Percentiles rank a stretch among this genome's conserved stretches.
Conservation (phyloP, 2,888 invertebrate species). For the Lepidochrysops patricia region DNA sequence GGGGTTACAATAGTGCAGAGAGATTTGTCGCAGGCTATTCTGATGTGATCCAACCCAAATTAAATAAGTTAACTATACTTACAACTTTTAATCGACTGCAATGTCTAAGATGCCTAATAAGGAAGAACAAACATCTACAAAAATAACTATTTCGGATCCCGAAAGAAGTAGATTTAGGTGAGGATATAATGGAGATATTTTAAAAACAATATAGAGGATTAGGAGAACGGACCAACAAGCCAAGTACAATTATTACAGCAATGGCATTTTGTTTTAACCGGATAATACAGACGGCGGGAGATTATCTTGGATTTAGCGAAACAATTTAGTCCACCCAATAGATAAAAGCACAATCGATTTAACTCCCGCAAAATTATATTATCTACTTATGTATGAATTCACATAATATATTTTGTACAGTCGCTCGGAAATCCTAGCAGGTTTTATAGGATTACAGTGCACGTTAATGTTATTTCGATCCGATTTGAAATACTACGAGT, state of each 20-base stretch:
- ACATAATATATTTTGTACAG: conserved; percentile 30
- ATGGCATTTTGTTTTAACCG: conserved; percentile 56
- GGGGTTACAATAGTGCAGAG: too few species aligned
- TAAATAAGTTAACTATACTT: too few species aligned
- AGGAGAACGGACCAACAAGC: conserved; percentile 34
- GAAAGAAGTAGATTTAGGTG: not conserved
- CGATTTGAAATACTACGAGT: conserved; percentile 36
- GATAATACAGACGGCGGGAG: conserved; percentile 47
- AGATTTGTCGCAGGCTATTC: too few species aligned
- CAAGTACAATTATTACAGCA: conserved; percentile 53
- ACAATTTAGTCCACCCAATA: conserved; percentile 45
- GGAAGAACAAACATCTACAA: too few species aligned
- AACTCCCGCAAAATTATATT: conserved; percentile 35
- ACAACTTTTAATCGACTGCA: too few species aligned
- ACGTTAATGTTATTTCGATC: conserved; percentile 47
- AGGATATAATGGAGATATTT: not conserved
- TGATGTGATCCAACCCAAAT: too few species aligned
- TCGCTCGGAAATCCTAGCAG: conserved; percentile 38
- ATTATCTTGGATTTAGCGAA: conserved; percentile 56
- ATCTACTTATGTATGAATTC: conserved; percentile 28
- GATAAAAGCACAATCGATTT: conserved; percentile 51
- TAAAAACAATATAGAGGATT: conserved; percentile 24
- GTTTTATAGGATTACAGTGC: conserved; percentile 45
- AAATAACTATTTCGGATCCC: too few species aligned
- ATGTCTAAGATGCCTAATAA: too few species aligned